These are phyloP conservation scores for Sisor rabdophorus DNA, from an alignment of 2,113 vertebrate species.

Conservation along the genomic window DNA sequence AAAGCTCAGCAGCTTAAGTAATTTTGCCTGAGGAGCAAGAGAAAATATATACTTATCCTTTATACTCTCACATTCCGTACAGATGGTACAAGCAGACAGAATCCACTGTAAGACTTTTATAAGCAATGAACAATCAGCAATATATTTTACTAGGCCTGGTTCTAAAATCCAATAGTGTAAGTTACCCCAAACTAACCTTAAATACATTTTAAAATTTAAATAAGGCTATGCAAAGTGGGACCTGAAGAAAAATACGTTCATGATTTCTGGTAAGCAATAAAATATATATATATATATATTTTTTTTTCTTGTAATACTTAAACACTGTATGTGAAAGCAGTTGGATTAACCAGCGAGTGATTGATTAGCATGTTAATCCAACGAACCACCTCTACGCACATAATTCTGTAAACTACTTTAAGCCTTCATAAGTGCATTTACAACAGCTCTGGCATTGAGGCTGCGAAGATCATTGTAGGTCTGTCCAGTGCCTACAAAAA, in stretches of 20 bases:
- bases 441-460: conserved; percentile 93
- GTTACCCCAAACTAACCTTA: neutral
- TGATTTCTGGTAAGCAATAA: neutral
- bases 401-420: conserved; percentile 55
- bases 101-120: too few species aligned
- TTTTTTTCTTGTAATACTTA: neutral
- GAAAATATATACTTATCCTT: neutral
- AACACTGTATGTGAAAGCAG: neutral
- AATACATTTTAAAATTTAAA: neutral
- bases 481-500: conserved; percentile 96
- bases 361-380: neutral
- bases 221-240: neutral
- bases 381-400: neutral
- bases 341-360: too few species aligned
- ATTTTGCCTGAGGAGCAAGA: neutral
- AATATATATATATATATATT: neutral
- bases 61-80: neutral
- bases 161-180: neutral
- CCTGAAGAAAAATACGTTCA: neutral
- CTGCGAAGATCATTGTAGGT: conserved; percentile 97
- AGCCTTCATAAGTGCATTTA: conserved; percentile 96
- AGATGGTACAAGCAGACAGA: neutral
- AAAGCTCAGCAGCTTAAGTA: neutral
- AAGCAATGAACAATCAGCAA: neutral
- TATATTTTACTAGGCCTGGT: neutral